Percentiles rank a stretch among this genome's conserved stretches.
phyloP scores from a whole-genome alignment of 2,888 invertebrate species.

The Trachelus iudaicus region DNA sequence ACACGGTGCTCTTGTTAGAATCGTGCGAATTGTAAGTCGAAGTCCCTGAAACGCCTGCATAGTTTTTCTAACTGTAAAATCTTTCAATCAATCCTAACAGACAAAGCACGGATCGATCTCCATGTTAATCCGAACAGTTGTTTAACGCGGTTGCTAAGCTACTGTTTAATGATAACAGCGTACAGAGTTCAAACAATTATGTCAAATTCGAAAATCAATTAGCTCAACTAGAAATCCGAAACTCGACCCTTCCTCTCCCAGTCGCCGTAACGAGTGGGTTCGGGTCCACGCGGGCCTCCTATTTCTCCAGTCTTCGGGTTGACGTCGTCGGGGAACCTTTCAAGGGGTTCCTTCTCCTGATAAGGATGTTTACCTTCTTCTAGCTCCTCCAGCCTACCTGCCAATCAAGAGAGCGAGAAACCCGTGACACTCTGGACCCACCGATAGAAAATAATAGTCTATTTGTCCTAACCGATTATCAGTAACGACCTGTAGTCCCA shows the following conservation, averaged over 20 bases:
- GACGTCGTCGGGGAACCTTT: constrained; percentile 85
- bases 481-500: neutral
- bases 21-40: neutral
- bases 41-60: neutral
- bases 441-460: neutral
- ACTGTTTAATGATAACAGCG: neutral
- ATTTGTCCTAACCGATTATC: neutral
- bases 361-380: constrained; percentile 76
- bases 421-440: neutral
- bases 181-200: neutral
- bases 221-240: constrained; percentile 82
- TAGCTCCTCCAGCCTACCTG: constrained; percentile 82
- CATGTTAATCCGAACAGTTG: neutral
- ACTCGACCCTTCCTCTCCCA: constrained; percentile 99
- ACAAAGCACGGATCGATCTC: neutral
- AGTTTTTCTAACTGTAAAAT: neutral
- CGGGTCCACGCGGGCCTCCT: constrained; percentile 95
- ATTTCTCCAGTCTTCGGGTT: constrained; percentile 96
- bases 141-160: neutral
- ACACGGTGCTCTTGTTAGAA: neutral
- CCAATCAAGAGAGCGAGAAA: neutral
- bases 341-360: constrained; percentile 85
- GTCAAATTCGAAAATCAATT: neutral
- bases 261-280: constrained; percentile 98
- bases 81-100: neutral